A percentile compares a stretch with the other conserved stretches of the same genome.
phyloP scores from a whole-genome alignment of 2,797 vertebrate genomes.

The Pangasius larnaudii region DNA sequence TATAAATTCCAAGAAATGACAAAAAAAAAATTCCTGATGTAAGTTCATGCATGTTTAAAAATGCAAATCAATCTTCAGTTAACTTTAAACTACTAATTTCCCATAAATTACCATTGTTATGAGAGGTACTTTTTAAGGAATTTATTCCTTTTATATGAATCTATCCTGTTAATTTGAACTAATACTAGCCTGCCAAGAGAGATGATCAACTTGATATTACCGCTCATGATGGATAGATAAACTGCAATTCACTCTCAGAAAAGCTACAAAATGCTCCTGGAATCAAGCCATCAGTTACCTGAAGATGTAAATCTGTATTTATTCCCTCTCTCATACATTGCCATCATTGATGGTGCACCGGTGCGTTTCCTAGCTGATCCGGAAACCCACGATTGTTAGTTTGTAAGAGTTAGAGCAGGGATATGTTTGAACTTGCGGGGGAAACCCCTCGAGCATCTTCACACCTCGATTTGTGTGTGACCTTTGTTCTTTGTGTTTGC shows the following conservation, averaged over 20 bases:
- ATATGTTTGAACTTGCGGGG: slow-evolving; percentile 58
- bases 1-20: background rate
- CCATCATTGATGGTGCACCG: background rate
- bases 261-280: background rate
- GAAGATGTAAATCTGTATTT: background rate
- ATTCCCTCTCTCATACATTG: background rate
- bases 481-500: slow-evolving; percentile 48
- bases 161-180: background rate
- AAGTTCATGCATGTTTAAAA: background rate
- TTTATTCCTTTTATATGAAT: background rate
- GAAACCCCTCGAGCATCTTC: slow-evolving; percentile 50
- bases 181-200: background rate
- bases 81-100: background rate
- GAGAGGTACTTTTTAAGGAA: background rate
- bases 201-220: background rate
- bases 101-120: background rate
- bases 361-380: slow-evolving; percentile 7
- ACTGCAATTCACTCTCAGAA: background rate
- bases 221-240: background rate
- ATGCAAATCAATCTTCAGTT: background rate
- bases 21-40: background rate
- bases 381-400: slow-evolving; percentile 1
- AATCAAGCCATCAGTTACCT: background rate
- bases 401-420: background rate
- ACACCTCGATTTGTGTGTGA: slow-evolving; percentile 33